A percentile compares a stretch with the other conserved stretches of the same genome.
These are phyloP conservation scores for Heterotilapia buettikoferi DNA, from an alignment of 2,113 vertebrate genomes.

Conservation along the genomic window DNA sequence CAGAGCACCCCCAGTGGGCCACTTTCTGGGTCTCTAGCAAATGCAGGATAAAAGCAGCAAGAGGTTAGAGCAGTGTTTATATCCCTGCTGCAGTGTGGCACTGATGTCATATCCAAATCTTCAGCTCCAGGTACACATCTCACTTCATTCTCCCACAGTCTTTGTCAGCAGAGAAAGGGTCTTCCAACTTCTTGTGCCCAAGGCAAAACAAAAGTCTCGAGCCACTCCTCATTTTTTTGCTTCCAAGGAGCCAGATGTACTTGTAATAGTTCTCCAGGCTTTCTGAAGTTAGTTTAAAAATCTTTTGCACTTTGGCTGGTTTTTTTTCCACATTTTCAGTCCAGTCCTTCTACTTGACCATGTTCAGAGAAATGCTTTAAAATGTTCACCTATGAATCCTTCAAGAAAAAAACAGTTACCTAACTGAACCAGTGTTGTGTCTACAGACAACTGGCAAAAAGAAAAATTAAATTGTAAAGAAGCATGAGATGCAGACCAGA, in stretches of 20 bases:
- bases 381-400: background rate
- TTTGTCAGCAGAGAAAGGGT: background rate
- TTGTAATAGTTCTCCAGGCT: background rate
- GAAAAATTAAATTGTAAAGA: background rate
- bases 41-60: background rate
- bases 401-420: background rate
- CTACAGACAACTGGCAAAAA: background rate
- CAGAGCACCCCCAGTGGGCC: background rate
- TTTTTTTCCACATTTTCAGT: rapidly evolving
- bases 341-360: background rate
- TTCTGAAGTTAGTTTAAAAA: background rate
- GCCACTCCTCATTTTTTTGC: background rate
- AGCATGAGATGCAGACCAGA: background rate
- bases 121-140: background rate
- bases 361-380: background rate
- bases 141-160: background rate
- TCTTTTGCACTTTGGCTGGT: background rate
- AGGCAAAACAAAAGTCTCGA: background rate
- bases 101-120: background rate
- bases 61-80: background rate
- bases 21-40: background rate
- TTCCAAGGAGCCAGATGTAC: background rate
- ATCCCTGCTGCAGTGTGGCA: background rate
- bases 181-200: background rate
- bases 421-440: background rate